phyloP scores from a whole-genome alignment of 2,888 invertebrate genomes.

The Gymnosoma rotundatum region DNA sequence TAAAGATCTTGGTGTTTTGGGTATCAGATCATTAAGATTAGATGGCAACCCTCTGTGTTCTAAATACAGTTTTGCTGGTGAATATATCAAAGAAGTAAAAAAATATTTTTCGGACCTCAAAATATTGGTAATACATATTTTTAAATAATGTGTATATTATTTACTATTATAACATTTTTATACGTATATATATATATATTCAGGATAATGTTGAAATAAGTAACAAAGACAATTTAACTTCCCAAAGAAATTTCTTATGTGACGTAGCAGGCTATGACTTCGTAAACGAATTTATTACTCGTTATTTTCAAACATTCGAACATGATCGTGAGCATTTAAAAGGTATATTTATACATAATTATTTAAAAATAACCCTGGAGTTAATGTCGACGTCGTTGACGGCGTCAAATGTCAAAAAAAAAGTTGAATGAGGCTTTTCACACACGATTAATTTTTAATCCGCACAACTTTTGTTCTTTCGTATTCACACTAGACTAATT shows the following conservation, averaged over 20 bases:
- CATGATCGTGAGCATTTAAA: conserved; percentile 73
- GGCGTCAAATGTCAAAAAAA: no score
- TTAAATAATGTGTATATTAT: not conserved
- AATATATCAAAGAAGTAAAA: conserved; percentile 76
- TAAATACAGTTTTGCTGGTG: conserved; percentile 76
- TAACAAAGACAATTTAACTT: conserved; percentile 71
- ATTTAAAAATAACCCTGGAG: not conserved
- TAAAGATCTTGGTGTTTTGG: conserved; percentile 74
- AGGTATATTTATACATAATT: conserved; percentile 62
- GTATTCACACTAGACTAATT: no score
- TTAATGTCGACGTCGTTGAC: no score
- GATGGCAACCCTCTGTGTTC: conserved; percentile 79
- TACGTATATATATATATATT: not conserved
- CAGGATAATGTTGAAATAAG: conserved; percentile 77
- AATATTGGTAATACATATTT: conserved; percentile 71
- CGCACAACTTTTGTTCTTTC: no score
- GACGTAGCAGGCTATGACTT: conserved; percentile 78
- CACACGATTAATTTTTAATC: no score
- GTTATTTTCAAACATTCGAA: conserved; percentile 76
- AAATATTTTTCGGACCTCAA: conserved; percentile 76
- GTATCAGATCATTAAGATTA: conserved; percentile 75
- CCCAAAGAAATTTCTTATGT: conserved; percentile 77
- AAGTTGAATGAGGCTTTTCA: no score
- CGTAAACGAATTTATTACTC: conserved; percentile 75
- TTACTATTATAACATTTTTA: not conserved